Conservation (phyloP, 2,797 vertebrate genomes). For the Acomys russatus region DNA sequence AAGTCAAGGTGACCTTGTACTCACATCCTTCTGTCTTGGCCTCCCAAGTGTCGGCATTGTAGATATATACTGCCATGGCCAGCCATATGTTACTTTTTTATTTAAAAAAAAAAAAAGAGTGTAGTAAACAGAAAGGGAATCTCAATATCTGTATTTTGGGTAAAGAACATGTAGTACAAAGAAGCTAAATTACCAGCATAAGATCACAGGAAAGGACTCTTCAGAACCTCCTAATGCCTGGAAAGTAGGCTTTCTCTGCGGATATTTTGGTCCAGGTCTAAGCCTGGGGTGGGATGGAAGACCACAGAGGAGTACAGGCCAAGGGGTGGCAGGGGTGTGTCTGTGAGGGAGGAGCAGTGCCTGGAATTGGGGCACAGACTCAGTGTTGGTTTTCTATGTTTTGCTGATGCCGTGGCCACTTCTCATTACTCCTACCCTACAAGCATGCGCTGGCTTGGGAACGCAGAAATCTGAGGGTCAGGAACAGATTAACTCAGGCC, state of each 20-base stretch:
- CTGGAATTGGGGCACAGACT: not conserved
- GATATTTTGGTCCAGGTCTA: not conserved
- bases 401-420: not conserved
- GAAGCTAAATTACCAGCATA: not conserved
- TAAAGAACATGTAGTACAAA: not conserved
- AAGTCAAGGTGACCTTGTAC: not conserved
- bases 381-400: not conserved
- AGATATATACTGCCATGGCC: not conserved
- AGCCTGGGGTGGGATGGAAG: not conserved
- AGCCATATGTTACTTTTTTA: not conserved
- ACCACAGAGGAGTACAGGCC: not conserved
- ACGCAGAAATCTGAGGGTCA: not conserved
- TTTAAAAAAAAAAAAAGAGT: not conserved
- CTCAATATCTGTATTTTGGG: not conserved
- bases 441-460: too few species aligned
- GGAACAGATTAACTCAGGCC: conserved; percentile 45
- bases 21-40: not conserved
- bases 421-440: not conserved
- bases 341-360: not conserved
- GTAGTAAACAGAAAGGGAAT: not conserved
- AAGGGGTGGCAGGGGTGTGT: not conserved
- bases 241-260: not conserved
- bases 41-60: not conserved
- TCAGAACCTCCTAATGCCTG: not conserved
- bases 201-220: not conserved